Percentiles rank a stretch among this genome's conserved stretches.
phyloP scores from a whole-genome alignment of 1,140 invertebrate genomes.

The Euwallacea fornicatus region DNA sequence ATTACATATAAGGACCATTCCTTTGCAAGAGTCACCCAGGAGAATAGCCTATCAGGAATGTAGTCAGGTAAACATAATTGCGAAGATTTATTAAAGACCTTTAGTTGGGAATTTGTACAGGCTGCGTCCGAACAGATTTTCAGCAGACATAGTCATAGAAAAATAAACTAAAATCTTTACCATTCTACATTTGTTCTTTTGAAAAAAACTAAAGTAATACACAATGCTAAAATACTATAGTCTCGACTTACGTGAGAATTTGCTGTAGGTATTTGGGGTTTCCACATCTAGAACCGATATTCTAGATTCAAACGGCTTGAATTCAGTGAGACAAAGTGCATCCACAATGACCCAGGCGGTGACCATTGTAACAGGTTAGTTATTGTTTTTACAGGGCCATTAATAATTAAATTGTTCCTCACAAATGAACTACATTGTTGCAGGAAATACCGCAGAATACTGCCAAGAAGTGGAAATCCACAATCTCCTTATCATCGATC shows the following conservation, averaged over 20 bases:
- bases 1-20: slow-evolving; percentile 93
- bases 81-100: too few relatives aligned
- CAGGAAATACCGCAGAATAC: slow-evolving; percentile 56
- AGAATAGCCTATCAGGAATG: slow-evolving; percentile 94
- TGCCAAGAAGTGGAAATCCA: slow-evolving; percentile 90
- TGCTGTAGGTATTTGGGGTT: slow-evolving; percentile 85
- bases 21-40: slow-evolving; percentile 89
- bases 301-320: slow-evolving; percentile 69
- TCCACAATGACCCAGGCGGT: slow-evolving; percentile 71
- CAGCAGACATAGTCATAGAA: neutral
- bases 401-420: too few relatives aligned
- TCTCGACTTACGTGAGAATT: too few relatives aligned
- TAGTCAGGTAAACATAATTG: slow-evolving; percentile 65
- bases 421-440: neutral
- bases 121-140: too few relatives aligned
- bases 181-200: too few relatives aligned
- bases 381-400: too few relatives aligned
- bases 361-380: slow-evolving; percentile 41
- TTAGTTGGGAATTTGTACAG: too few relatives aligned
- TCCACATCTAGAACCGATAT: slow-evolving; percentile 88
- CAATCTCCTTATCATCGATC: slow-evolving; percentile 91
- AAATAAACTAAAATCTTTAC: neutral
- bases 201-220: too few relatives aligned
- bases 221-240: too few relatives aligned
- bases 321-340: slow-evolving; percentile 72